Evolutionary conservation across 1,140 invertebrate genomes (phyloP).

Genomic region (Procambarus clarkii): DNA sequence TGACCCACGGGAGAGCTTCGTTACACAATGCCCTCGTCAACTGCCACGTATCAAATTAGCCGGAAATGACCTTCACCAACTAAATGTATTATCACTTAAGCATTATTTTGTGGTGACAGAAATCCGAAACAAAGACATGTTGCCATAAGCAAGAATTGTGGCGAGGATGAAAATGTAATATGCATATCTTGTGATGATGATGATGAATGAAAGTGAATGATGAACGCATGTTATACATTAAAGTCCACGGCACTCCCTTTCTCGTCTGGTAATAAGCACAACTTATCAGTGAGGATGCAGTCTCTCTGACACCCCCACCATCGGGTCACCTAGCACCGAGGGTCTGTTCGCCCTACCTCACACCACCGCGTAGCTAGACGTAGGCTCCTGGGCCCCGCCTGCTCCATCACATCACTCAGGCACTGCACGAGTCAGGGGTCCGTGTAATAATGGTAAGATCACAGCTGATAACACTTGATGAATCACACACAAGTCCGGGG

Average conservation of each 20-base stretch:
- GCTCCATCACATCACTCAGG: constrained; percentile 44
- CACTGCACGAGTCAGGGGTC: constrained; percentile 60
- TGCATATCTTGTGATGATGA: neutral
- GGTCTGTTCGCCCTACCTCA: neutral
- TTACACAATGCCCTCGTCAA: neutral
- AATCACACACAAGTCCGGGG: constrained; percentile 53
- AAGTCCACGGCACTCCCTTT: constrained; percentile 44
- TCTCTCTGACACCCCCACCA: neutral
- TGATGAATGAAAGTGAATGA: constrained; percentile 18
- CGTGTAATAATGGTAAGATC: constrained; percentile 58
- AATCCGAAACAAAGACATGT: neutral
- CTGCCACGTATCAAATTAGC: neutral
- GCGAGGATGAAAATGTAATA: constrained; percentile 46
- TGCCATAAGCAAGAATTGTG: constrained; percentile 24
- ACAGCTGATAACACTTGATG: constrained; percentile 68
- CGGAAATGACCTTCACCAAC: neutral
- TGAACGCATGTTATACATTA: constrained; percentile 33
- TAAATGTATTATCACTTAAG: neutral
- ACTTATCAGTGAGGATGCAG: constrained; percentile 12
- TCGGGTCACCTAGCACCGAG: neutral
- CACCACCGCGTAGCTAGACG: neutral
- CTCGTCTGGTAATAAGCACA: constrained; percentile 32
- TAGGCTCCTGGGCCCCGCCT: neutral
- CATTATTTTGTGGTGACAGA: neutral
- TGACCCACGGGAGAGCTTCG: neutral